These are phyloP conservation scores for Coelopa pilipes DNA, from an alignment of 2,888 invertebrate species.

Conservation along the genomic window DNA sequence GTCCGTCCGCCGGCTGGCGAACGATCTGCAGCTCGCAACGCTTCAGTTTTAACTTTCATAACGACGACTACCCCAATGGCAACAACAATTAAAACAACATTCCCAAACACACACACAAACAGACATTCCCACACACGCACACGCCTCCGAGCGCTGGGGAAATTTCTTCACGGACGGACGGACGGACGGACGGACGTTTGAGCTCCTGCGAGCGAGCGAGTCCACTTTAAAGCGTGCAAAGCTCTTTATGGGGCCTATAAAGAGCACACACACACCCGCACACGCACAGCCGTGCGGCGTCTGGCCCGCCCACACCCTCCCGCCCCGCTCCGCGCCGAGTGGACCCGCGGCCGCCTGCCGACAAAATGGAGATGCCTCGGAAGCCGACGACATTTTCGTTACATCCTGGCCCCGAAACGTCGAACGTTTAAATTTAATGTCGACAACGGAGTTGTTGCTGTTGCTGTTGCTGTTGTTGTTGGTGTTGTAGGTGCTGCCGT, in stretches of 20 bases:
- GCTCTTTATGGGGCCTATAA: constrained; percentile 26
- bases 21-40: constrained; percentile 19
- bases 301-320: constrained; percentile 2
- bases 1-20: constrained; percentile 17
- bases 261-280: background rate
- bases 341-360: background rate
- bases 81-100: constrained; percentile 8
- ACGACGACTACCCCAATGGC: too few relatives aligned
- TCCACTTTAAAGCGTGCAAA: constrained; percentile 35
- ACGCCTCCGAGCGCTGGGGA: background rate
- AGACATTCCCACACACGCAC: constrained; percentile 15
- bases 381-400: too few relatives aligned
- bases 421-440: too few relatives aligned
- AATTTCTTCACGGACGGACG: constrained; percentile 8
- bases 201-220: too few relatives aligned
- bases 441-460: too few relatives aligned
- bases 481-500: too few relatives aligned
- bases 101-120: constrained; percentile 5
- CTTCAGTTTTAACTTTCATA: constrained; percentile 30
- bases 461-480: too few relatives aligned
- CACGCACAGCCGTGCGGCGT: background rate
- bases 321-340: background rate
- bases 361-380: background rate
- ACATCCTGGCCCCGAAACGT: too few relatives aligned
- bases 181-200: constrained; percentile 2